A percentile compares a stretch with the other conserved stretches of the same genome.
Evolutionary conservation across 2,113 vertebrate species (phyloP).

Genomic region (Xyliphius kryptos): DNA sequence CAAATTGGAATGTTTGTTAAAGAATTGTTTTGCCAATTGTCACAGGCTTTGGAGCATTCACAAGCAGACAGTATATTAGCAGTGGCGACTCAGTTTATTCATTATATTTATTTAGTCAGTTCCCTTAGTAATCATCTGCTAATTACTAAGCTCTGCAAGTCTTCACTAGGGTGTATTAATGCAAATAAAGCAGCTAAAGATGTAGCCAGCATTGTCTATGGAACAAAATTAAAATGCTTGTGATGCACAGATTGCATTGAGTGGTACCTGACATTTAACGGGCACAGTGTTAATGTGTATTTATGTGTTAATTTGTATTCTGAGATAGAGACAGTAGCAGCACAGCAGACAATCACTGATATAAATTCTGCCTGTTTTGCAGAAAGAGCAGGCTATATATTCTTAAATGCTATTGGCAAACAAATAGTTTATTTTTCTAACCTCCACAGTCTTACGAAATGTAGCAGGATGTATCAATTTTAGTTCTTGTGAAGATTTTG

Average conservation of each 20-base stretch:
- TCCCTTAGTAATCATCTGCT: slow-evolving; percentile 7
- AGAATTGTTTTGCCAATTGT: slow-evolving; percentile 7
- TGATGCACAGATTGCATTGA: background rate
- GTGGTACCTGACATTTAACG: background rate
- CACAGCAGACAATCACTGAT: background rate
- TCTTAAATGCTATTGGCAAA: background rate
- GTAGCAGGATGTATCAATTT: no score
- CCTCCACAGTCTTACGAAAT: background rate
- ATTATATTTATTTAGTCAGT: slow-evolving; percentile 14
- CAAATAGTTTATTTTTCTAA: background rate
- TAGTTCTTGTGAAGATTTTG: no score
- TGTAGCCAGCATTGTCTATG: background rate
- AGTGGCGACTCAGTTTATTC: slow-evolving; percentile 1
- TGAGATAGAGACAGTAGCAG: background rate
- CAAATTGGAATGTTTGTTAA: no score
- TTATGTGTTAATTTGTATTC: background rate
- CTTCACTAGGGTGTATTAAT: slow-evolving; percentile 3
- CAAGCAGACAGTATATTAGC: slow-evolving; percentile 18
- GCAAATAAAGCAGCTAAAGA: background rate
- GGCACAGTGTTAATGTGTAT: background rate
- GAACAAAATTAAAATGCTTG: background rate
- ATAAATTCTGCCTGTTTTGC: background rate
- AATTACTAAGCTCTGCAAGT: slow-evolving; percentile 11
- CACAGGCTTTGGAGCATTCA: background rate
- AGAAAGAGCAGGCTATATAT: background rate